Evolutionary conservation across 2,797 vertebrate species (phyloP).

Genomic region (Microctenopoma steveboyesi): DNA sequence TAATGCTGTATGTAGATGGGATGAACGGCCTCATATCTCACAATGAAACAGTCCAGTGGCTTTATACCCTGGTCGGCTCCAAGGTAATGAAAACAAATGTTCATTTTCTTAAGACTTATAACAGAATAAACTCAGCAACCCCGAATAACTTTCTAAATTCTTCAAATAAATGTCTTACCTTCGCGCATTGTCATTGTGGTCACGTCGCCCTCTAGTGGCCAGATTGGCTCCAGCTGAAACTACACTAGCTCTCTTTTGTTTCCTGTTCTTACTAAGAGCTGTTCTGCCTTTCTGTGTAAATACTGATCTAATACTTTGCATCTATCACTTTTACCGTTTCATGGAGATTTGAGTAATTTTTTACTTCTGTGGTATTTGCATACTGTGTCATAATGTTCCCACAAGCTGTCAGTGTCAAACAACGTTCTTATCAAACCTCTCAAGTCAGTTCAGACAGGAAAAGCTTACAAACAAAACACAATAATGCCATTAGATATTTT

Average conservation of each 20-base stretch:
- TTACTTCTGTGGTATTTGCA: background rate
- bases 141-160: constrained; percentile 3
- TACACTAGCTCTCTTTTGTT: background rate
- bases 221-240: constrained; percentile 23
- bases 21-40: constrained; percentile 98
- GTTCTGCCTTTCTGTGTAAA: constrained; percentile 18
- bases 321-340: background rate
- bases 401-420: constrained; percentile 7
- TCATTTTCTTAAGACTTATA: constrained; percentile 1
- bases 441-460: constrained; percentile 50
- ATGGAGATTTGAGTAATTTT: background rate
- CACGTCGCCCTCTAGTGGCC: constrained; percentile 74
- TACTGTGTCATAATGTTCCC: constrained; percentile 2
- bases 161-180: background rate
- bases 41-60: constrained; percentile 96
- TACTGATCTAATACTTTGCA: constrained; percentile 30
- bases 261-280: constrained; percentile 28
- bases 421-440: constrained; percentile 49
- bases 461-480: constrained; percentile 2
- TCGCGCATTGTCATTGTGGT: constrained; percentile 12
- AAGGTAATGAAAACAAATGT: constrained; percentile 86
- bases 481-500: constrained; percentile 11
- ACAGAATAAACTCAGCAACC: constrained; percentile 4
- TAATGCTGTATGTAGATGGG: constrained; percentile 98
- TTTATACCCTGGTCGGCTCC: constrained; percentile 93